phyloP scores from a whole-genome alignment of 2,797 vertebrate species.

The Prionace glauca region DNA sequence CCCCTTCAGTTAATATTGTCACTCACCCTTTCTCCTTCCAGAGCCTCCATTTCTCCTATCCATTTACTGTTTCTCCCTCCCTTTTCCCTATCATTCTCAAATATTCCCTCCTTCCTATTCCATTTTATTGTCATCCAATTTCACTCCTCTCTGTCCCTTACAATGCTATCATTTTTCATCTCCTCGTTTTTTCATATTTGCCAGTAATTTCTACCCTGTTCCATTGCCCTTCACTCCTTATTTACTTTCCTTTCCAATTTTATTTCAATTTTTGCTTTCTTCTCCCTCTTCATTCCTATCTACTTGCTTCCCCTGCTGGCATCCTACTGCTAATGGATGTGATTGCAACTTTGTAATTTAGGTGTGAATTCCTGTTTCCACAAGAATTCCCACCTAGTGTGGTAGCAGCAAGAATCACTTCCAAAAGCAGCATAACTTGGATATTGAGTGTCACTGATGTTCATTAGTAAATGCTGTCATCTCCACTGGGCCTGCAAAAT shows the following conservation, averaged over 20 bases:
- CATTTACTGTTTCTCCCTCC: neutral
- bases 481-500: neutral
- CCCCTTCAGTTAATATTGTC: neutral
- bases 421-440: neutral
- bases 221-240: neutral
- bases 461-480: neutral
- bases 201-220: neutral
- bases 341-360: neutral
- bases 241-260: neutral
- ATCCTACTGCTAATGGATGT: neutral
- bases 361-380: constrained; percentile 1
- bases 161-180: neutral
- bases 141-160: neutral
- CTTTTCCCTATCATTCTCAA: neutral
- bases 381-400: neutral
- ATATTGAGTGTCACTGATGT: neutral
- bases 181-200: neutral
- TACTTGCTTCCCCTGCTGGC: neutral
- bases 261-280: neutral
- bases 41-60: neutral
- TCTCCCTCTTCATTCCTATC: neutral
- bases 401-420: neutral
- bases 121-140: neutral
- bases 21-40: neutral
- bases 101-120: neutral